Conservation (phyloP, 2,797 vertebrate species). For the Furcifer pardalis region DNA sequence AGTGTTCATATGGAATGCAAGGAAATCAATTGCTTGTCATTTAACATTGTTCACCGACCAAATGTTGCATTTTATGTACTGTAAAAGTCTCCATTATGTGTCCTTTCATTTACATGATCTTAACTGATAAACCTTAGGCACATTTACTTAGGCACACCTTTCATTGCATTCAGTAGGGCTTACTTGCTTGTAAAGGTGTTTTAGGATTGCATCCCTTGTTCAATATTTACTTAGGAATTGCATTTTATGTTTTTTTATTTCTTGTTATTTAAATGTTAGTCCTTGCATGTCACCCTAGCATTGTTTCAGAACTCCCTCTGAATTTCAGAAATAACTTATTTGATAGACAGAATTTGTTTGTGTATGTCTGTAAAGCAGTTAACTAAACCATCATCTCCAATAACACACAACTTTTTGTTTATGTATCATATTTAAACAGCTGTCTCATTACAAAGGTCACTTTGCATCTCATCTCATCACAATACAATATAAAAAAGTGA, state of each 20-base stretch:
- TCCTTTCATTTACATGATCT: not conserved
- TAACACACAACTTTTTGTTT: not conserved
- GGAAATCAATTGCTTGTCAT: slow-evolving; percentile 34
- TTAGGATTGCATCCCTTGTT: not conserved
- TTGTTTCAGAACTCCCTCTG: not conserved
- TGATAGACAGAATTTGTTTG: not conserved
- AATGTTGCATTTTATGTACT: not conserved
- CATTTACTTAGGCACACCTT: not conserved
- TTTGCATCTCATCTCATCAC: not conserved
- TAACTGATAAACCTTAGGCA: not conserved
- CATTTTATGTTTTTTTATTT: not conserved
- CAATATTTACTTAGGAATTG: not conserved
- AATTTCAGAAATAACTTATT: not conserved
- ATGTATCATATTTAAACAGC: not conserved
- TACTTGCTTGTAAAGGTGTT: not conserved
- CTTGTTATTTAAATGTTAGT: not conserved
- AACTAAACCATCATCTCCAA: not conserved
- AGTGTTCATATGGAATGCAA: slow-evolving; percentile 41
- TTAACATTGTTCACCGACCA: slow-evolving; percentile 44
- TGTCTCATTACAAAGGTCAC: not conserved
- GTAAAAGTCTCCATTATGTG: not conserved
- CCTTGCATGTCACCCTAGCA: no score
- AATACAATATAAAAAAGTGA: not conserved
- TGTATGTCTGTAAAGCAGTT: not conserved
- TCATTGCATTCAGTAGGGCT: not conserved